A percentile compares a stretch with the other conserved stretches of the same genome.
These are phyloP conservation scores for Digitonthophagus gazella DNA, from an alignment of 2,888 invertebrate species.

Conservation along the genomic window DNA sequence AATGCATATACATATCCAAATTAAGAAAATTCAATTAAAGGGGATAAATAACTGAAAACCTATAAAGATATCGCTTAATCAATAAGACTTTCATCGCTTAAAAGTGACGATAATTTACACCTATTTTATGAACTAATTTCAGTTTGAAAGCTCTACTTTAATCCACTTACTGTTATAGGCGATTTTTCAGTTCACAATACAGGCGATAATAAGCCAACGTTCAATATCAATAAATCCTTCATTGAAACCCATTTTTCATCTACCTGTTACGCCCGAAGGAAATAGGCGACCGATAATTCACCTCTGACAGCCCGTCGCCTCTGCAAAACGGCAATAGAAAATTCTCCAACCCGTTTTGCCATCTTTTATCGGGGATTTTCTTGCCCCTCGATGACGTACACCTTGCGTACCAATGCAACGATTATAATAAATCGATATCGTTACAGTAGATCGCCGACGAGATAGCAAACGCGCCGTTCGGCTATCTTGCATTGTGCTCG, in stretches of 20 bases:
- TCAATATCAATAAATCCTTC: background rate
- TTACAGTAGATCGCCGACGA: slow-evolving; percentile 4
- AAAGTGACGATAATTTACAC: too few species aligned
- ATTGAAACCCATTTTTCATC: background rate
- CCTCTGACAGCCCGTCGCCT: background rate
- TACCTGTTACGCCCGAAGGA: background rate
- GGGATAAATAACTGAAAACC: too few species aligned
- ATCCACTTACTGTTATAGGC: background rate
- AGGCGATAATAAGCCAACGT: background rate
- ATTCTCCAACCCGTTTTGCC: background rate
- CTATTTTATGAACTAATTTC: too few species aligned
- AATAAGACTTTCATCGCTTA: too few species aligned
- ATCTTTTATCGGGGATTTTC: background rate
- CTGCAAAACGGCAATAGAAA: background rate
- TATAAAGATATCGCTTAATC: too few species aligned
- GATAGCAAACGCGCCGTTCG: slow-evolving; percentile 2
- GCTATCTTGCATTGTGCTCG: slow-evolving; percentile 3
- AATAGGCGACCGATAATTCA: background rate
- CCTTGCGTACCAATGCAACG: background rate
- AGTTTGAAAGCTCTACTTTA: background rate
- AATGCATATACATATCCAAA: too few species aligned
- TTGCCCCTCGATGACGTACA: background rate
- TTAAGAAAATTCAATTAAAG: too few species aligned
- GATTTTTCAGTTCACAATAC: background rate
- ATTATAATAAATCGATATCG: slow-evolving; percentile 16